Percentiles rank a stretch among this genome's conserved stretches.
Evolutionary conservation across 1,140 invertebrate species (phyloP).

Genomic region (Saccostrea glomerata): DNA sequence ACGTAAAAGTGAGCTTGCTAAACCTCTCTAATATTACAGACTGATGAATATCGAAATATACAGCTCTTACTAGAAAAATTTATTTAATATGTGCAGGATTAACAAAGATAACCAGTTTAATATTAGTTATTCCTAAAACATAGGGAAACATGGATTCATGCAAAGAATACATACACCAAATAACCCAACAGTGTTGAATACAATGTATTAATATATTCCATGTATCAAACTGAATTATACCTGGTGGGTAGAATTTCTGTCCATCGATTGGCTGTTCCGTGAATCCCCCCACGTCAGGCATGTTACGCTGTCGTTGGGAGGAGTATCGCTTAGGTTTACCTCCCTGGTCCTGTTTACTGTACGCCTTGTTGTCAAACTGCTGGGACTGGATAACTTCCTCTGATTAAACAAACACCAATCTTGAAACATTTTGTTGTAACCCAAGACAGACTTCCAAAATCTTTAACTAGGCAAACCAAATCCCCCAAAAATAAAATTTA

Average conservation of each 20-base stretch:
- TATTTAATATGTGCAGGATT: no score
- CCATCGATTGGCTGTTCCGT: slow-evolving; percentile 57
- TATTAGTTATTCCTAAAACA: no score
- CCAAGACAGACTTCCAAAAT: background rate
- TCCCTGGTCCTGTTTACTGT: slow-evolving; percentile 62
- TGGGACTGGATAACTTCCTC: slow-evolving; percentile 17
- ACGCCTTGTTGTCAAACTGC: slow-evolving; percentile 21
- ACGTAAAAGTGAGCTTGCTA: no score
- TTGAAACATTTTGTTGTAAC: no score
- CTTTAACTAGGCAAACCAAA: background rate
- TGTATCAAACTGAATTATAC: slow-evolving; percentile 39
- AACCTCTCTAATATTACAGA: no score
- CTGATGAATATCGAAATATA: no score
- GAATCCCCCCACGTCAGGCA: slow-evolving; percentile 66
- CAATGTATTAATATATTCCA: no score
- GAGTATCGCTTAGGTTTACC: slow-evolving; percentile 87
- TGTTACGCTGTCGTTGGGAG: slow-evolving; percentile 84
- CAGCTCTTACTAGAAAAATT: no score
- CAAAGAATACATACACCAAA: background rate
- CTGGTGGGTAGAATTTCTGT: slow-evolving; percentile 62
- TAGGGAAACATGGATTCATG: background rate
- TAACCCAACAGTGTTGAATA: background rate
- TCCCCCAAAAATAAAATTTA: no score
- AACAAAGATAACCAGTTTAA: no score
- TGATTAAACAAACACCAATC: background rate